Evolutionary conservation across 2,113 vertebrate genomes (phyloP), one percentile per base, ranked within the genome.

Genomic region (Malurus cyaneus): DNA sequence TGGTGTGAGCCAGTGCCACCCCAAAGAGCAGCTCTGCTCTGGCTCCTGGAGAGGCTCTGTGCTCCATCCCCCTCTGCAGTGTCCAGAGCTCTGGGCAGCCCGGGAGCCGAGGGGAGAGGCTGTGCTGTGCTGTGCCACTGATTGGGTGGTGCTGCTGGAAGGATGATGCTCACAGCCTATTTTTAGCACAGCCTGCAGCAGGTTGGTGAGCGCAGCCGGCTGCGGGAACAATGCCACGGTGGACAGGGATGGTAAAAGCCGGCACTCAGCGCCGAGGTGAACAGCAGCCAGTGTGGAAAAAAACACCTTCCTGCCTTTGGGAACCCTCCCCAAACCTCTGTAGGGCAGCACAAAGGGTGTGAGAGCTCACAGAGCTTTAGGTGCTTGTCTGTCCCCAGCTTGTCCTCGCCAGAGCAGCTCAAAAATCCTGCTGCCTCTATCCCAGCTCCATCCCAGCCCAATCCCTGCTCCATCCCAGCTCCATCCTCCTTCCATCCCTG

Each of bases 161-260:
- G 92, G 82, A 95, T 94, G 95, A 92, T 95, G 95, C 76, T 94
- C 72, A 64, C 87, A 78, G 50, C 83, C 95, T 96, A 95, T 97
- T 96, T 97, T 97, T 97, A 96, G 95, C 12, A 4, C 88, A 93
- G 95, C 88, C 89, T 93, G 90, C 93, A 94, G 97, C 93, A 72
- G 85, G 65, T 72, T 89, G 23, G 64, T 11, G 88, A 93, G 80
- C 72, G 3, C 80, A 57, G 77, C 76, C 44, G 39, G 87, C 84
- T 87, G 94, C 15, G 23, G 94, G 95, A 93, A 76, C 83, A 70
- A 74, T 52, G 93, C 88, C 80, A 62, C 21, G 0, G 32, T 2
- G 9, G 77, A 57, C n/a, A 10, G 82, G 46, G 61, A 44, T 0
- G 0, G 46, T 19, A 23, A 78, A 92, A 84, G 20, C 86, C 64